Base-by-base conservation (phyloP, 2,113 vertebrate genomes). In the Xyliphius kryptos region DNA sequence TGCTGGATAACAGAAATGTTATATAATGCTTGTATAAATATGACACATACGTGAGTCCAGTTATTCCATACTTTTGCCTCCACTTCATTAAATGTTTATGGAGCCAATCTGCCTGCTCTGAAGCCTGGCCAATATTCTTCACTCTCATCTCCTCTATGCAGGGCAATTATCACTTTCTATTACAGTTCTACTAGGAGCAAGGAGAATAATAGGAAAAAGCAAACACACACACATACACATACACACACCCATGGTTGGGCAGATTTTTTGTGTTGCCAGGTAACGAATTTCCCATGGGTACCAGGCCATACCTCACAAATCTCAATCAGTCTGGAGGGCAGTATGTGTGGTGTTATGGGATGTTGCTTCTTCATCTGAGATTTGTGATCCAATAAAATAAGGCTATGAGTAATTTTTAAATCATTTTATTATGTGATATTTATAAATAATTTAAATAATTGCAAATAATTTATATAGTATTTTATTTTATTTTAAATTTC, bases 211-310 rank as follows among this genome's bases (percentile, higher is more conserved):
- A 44, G 9, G n/a, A n/a, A n/a, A n/a, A n/a, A n/a, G n/a, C n/a
- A n/a, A n/a, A n/a, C n/a, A n/a, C n/a, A n/a, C n/a, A n/a, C n/a
- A n/a, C n/a, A n/a, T n/a, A n/a, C n/a, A n/a, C 49, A 26, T 16
- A 68, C 15, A 54, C 50, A n/a, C n/a, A n/a, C n/a, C n/a, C n/a
- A n/a, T 43, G 3, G 9, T 68, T 76, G 71, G 70, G 69, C n/a
- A n/a, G n/a, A n/a, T n/a, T n/a, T n/a, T 73, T 63, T 63, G 68
- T 71, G 85, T 88, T 87, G 81, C 85, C 77, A 82, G 78, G 86
- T 83, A 84, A 86, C 84, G 61, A 74, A 66, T 52, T 77, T 82
- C 80, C 77, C 73, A 76, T 63, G 75, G 73, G 77, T 13, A 76
- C 48, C 11, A 68, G 57, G 66, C 71, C 66, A 69, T 72, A 73